Evolutionary conservation across 2,797 vertebrate genomes (phyloP).

Genomic region (Sebastes oblongus): DNA sequence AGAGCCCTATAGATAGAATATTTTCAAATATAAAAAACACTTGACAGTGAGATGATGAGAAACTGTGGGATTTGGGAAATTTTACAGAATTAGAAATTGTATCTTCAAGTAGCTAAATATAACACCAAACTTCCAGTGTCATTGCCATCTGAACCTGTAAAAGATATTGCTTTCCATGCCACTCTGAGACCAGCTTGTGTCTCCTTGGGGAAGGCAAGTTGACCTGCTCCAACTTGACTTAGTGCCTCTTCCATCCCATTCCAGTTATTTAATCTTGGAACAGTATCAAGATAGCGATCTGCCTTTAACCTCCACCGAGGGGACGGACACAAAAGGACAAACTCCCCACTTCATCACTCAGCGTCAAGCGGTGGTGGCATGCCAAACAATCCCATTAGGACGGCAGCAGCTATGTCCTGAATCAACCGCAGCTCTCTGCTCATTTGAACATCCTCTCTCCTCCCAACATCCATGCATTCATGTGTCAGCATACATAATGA

Average conservation of each 20-base stretch:
- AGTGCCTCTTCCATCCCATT: slow-evolving; percentile 53
- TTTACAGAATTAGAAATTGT: not conserved
- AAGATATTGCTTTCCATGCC: slow-evolving; percentile 38
- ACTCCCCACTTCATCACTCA: slow-evolving; percentile 76
- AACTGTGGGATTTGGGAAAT: not conserved
- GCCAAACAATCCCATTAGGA: slow-evolving; percentile 82
- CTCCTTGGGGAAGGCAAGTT: slow-evolving; percentile 59
- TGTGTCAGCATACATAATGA: slow-evolving; percentile 76
- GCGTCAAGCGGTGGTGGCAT: slow-evolving; percentile 58
- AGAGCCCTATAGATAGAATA: not conserved
- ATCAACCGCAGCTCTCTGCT: slow-evolving; percentile 54
- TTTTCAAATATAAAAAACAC: not conserved
- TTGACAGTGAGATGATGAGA: not conserved
- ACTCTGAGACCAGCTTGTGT: slow-evolving; percentile 39
- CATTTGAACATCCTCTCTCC: slow-evolving; percentile 53
- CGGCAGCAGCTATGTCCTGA: slow-evolving; percentile 51
- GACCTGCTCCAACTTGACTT: slow-evolving; percentile 51
- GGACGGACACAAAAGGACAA: slow-evolving; percentile 69
- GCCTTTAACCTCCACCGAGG: slow-evolving; percentile 75
- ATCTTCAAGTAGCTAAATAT: slow-evolving; percentile 41
- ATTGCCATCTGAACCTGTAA: slow-evolving; percentile 27
- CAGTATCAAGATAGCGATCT: slow-evolving; percentile 74
- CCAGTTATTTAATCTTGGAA: slow-evolving; percentile 81
- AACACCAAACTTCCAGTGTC: slow-evolving; percentile 28
- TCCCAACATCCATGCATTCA: slow-evolving; percentile 63